Percentiles rank a stretch among this genome's conserved stretches.
Evolutionary conservation across 2,797 vertebrate species (phyloP).

Genomic region (Coregonus sp.): DNA sequence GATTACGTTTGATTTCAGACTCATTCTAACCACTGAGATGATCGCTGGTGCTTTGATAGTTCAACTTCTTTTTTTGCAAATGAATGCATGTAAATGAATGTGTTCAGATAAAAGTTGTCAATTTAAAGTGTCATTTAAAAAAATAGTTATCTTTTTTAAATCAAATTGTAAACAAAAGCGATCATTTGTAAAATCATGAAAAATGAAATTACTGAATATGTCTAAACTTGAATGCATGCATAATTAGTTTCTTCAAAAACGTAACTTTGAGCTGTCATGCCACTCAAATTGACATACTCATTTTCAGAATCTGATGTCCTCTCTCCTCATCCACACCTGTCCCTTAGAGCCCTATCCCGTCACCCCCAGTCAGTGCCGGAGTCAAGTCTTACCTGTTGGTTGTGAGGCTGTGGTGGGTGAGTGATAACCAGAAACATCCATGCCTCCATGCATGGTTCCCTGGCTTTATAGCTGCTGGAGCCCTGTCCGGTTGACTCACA

Average conservation of each 20-base stretch:
- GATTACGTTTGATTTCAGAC: not conserved
- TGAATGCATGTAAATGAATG: too few relatives aligned
- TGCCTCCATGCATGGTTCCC: constrained; percentile 29
- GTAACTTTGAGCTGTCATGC: not conserved
- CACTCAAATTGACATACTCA: not conserved
- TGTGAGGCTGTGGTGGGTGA: constrained; percentile 24
- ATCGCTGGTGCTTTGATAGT: too few relatives aligned
- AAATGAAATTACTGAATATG: too few relatives aligned
- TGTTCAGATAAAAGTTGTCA: too few relatives aligned
- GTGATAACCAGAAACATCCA: constrained; percentile 16
- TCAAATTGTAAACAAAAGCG: too few relatives aligned
- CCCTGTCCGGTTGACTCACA: too few relatives aligned
- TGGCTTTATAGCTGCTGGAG: constrained; percentile 57
- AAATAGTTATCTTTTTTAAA: too few relatives aligned
- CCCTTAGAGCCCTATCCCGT: not conserved
- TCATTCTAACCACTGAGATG: too few relatives aligned
- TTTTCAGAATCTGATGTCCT: not conserved
- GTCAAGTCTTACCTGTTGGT: constrained; percentile 54
- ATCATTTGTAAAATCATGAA: not conserved
- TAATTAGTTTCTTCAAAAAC: not conserved
- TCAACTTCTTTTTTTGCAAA: too few relatives aligned
- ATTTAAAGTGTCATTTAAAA: too few relatives aligned
- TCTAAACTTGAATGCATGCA: not conserved
- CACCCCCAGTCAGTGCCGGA: not conserved
- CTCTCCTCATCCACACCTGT: not conserved